phyloP scores from a whole-genome alignment of 2,888 invertebrate genomes.

The Orthosia gothica region DNA sequence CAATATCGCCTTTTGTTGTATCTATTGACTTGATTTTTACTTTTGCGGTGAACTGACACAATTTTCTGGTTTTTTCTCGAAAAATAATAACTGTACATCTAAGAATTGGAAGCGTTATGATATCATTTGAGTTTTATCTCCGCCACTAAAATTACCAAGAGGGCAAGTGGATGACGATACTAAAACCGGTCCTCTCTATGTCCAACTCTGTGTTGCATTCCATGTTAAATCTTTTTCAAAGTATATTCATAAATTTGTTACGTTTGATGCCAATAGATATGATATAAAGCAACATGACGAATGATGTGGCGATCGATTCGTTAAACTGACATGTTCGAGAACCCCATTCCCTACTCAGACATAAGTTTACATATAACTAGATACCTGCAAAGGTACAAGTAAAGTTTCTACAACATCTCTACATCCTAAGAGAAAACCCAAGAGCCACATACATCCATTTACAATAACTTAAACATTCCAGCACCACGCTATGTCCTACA shows the following conservation, averaged over 20 bases:
- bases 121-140: neutral
- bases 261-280: slow-evolving; percentile 10
- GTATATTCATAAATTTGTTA: neutral
- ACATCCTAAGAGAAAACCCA: slow-evolving; percentile 39
- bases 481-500: slow-evolving; percentile 52
- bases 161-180: neutral
- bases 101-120: neutral
- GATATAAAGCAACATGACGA: neutral
- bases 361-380: neutral
- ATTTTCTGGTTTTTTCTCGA: neutral
- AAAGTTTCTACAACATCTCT: neutral
- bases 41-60: slow-evolving; percentile 1
- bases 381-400: neutral
- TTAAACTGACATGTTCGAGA: neutral
- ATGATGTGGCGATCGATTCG: slow-evolving; percentile 22
- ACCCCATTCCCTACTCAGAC: too few relatives aligned
- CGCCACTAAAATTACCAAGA: neutral
- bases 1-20: slow-evolving; percentile 10
- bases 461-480: slow-evolving; percentile 44
- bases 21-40: slow-evolving; percentile 11
- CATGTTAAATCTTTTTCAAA: neutral
- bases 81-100: neutral
- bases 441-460: slow-evolving; percentile 51
- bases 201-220: neutral
- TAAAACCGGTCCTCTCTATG: neutral